Conservation (phyloP, 2,888 invertebrate species). For the Alitta virens region DNA sequence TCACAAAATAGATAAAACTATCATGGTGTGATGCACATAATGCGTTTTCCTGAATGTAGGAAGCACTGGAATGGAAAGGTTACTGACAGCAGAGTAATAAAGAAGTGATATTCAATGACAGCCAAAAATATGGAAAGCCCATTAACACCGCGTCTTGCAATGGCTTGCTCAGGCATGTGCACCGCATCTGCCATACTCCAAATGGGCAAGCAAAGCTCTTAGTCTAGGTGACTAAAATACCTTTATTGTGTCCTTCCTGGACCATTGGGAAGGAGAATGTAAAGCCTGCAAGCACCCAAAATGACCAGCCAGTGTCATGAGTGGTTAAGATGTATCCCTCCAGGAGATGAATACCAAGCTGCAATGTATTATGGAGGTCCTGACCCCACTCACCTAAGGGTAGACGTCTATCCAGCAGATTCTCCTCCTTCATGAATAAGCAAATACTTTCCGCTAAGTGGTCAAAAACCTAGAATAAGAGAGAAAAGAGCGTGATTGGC, state of each 20-base stretch:
- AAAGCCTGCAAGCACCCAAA: slow-evolving; percentile 71
- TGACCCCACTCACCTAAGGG: slow-evolving; percentile 64
- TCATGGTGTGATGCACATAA: too few species aligned
- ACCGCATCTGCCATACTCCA: slow-evolving; percentile 72
- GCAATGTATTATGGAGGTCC: too few species aligned
- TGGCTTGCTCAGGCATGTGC: slow-evolving; percentile 66
- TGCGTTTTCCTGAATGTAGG: too few species aligned
- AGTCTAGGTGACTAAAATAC: slow-evolving; percentile 79
- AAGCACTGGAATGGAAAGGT: too few species aligned
- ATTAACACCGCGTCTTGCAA: slow-evolving; percentile 62
- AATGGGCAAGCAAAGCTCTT: slow-evolving; percentile 78
- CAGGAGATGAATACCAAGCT: too few species aligned
- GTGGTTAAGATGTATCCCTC: too few species aligned
- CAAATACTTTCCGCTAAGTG: slow-evolving; percentile 74
- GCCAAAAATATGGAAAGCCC: too few species aligned
- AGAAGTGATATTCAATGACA: too few species aligned
- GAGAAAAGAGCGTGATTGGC: too few species aligned
- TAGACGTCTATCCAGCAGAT: slow-evolving; percentile 63
- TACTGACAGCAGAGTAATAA: too few species aligned
- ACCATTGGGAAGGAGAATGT: slow-evolving; percentile 83
- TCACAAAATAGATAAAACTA: too few species aligned
- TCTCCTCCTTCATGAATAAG: slow-evolving; percentile 67
- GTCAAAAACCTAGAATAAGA: slow-evolving; percentile 64
- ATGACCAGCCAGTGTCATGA: too few species aligned
- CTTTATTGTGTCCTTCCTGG: slow-evolving; percentile 71